Evolutionary conservation across 2,888 invertebrate genomes (phyloP), one percentile per base, ranked within the genome.

Genomic region (Lacanobia oleracea): DNA sequence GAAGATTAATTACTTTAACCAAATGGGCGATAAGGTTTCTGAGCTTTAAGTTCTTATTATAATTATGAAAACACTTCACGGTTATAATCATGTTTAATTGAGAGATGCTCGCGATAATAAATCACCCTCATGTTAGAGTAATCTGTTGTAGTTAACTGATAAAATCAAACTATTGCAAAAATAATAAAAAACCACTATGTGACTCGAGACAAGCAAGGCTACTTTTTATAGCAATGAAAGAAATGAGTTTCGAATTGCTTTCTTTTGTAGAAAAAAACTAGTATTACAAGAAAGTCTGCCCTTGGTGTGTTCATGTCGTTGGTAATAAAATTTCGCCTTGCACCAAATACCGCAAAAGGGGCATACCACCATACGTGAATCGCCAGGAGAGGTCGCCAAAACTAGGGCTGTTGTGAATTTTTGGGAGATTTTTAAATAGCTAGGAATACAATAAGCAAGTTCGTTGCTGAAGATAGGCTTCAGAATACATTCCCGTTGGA

Each of bases 251-350:
- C 7, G 10, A 63, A 61, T 64, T 50, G 7, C 56, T 68, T 80
- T 73, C 63, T 50, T 78, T 57, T 60, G 7, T 54, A 66, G 53
- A 68, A 78, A 63, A 50, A 73, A 62, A 51, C 5, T 56, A n/a
- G 45, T 50, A 50, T 60, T 16, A 23, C 72, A 74, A 65, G 79
- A 78, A 82, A 73, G 53, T 33, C 53, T 67, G 79, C 48, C 79
- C 79, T 80, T 80, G 83, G 66, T 53, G 62, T 12, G 57, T 57
- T 67, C 53, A 74, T 65, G 60, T 57, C 37, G 62, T 64, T 67
- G n/a, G 62, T 79, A 64, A 69, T 82, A 69, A 78, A 33, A 64
- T 54, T 66, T 80, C 67, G 63, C 83, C 79, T 82, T 80, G 83
- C 74, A 79, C 80, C 50, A 82, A 80, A 79, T 80, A 79, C 60